Base-by-base conservation (phyloP, 2,113 vertebrate genomes). In the Anarrhichthys ocellatus region DNA sequence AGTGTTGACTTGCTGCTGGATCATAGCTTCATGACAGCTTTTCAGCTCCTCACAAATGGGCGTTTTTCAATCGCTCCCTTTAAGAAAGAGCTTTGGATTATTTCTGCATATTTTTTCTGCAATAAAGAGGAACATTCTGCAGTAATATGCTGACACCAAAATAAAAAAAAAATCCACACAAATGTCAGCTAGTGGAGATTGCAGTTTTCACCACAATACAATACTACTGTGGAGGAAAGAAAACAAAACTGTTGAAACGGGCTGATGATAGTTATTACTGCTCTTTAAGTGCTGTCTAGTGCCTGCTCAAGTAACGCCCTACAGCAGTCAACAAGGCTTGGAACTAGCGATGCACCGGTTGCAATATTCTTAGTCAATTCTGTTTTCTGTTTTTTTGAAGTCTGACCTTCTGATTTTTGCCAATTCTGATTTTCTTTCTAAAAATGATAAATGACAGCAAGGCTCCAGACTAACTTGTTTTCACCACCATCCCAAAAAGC, bases 1-100 rank as follows among this genome's bases (percentile, higher is more conserved):
- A 66, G 86, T 86, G 82, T 75, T 75, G 58, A 82, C 42, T 24
- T 74, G 73, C 74, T 38, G 82, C 87, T 9, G 54, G 68, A 80
- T 89, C 78, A 82, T 14, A 42, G 83, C 76, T 73, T 75, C 69
- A 72, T 68, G 79, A 73, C 64, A 68, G 68, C 29, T 77, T 80
- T 70, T 74, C 86, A 78, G 50, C 62, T 56, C 56, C 62, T 56
- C 56, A 46, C 27, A 20, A 65, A 80, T 9, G 1, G 20, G n/a
- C 46, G 52, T 65, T 78, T 84, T 80, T 20, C 62, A 75, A 80
- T 78, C 69, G 79, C 42, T 50, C 70, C 40, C 78, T 66, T 81
- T 70, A 59, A 64, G 78, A n/a, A 70, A 78, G 65, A 42, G 22
- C 22, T 59, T 52, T 61, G 42, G 29, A 74, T 50, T 18, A 52